Evolutionary conservation across 2,113 vertebrate species (phyloP), one percentile per base, ranked within the genome.

Genomic region (Alligator mississippiensis): DNA sequence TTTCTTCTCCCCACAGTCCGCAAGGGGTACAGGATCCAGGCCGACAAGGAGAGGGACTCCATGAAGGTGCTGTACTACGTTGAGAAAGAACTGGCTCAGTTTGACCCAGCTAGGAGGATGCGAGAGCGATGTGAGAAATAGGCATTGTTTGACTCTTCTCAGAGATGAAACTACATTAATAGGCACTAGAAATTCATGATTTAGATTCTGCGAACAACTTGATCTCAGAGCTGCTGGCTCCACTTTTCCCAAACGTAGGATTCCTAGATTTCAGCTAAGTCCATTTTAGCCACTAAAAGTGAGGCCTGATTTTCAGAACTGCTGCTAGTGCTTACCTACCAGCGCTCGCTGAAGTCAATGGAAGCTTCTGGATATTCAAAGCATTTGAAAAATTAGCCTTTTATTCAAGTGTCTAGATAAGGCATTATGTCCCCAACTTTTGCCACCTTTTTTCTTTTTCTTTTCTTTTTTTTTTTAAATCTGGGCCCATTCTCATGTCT

Each of bases 21-120:
- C 95, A 99, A 98, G 97, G 99, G 99, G 34, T 99, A 99, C 97
- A 98, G 98, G 93, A 98, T 99, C 96, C 98, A 99, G 95, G 47
- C 98, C n/a, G 98, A 98, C 98, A 98, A 99, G 96, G 97, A 98
- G 88, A 98, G 98, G 95, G 98, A 99, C 94, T 98, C 98, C 96
- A 98, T 99, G 98, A 99, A 99, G 97, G 98, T 99, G 97, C 96
- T 99, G 83, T 99, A 99, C 98, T 99, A 98, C 88, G 97, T 99
- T 0, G 99, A 99, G 98, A 99, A 99, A 95, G 99, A 99, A 95
- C 96, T 99, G 98, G 98, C 98, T 94, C 98, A 99, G 96, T 98
- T 99, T 96, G 98, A 99, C 80, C 98, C 98, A 63, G 94, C 98
- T 92, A 98, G 98, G 95, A 98, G 98, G 97, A 98, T 98, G 98